Conservation (phyloP, 2,113 vertebrate genomes). For the Muntiacus muntjak region DNA sequence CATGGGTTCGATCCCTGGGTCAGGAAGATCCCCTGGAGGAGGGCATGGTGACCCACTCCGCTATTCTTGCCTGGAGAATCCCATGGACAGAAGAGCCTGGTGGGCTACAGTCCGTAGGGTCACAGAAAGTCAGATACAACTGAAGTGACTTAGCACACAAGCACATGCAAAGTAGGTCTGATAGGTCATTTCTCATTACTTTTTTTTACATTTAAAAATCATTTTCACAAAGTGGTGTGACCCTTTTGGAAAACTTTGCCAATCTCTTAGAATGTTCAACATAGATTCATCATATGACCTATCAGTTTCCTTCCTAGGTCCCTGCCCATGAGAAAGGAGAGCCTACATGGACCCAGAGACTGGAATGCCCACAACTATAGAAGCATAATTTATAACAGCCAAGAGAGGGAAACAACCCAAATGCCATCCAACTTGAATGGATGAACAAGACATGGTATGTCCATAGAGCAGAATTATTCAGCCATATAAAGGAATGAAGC, state of each 20-base stretch:
- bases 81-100: background rate
- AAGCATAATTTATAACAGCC: background rate
- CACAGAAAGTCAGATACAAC: background rate
- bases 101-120: background rate
- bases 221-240: background rate
- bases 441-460: rapidly evolving
- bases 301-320: background rate
- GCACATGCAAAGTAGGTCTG: background rate
- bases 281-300: too few relatives aligned
- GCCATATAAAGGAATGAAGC: background rate
- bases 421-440: background rate
- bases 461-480: background rate
- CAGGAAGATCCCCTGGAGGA: background rate
- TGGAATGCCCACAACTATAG: too few relatives aligned
- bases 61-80: background rate
- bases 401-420: background rate
- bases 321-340: background rate
- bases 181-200: background rate
- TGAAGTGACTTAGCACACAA: background rate
- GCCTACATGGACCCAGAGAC: background rate
- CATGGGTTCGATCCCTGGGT: rapidly evolving
- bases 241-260: background rate
- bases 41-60: background rate
- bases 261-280: background rate
- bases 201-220: background rate